Conservation (phyloP, 2,797 vertebrate species). For the Saxicola maurus region DNA sequence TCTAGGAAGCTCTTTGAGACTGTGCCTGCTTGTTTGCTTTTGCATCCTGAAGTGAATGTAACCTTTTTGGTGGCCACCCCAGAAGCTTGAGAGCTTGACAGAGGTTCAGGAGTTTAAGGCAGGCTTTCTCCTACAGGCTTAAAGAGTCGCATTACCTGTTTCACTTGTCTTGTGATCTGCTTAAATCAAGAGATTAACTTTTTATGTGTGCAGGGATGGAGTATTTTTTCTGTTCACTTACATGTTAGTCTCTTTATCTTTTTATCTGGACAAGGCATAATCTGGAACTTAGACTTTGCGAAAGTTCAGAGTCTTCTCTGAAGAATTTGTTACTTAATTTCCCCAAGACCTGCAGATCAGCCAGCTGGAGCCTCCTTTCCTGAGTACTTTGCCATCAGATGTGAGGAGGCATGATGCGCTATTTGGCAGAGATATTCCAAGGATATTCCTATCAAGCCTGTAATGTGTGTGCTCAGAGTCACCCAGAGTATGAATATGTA, state of each 20-base stretch:
- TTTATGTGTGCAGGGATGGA: neutral
- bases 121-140: neutral
- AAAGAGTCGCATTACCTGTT: constrained; percentile 5
- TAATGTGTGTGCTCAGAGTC: neutral
- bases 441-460: neutral
- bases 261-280: constrained; percentile 6
- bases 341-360: neutral
- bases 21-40: neutral
- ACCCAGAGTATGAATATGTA: neutral
- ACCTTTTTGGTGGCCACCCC: neutral
- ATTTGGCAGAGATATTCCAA: neutral
- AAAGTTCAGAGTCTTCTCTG: neutral
- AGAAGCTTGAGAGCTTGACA: neutral
- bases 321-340: neutral
- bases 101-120: constrained; percentile 6
- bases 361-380: neutral
- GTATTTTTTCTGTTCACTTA: neutral
- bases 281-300: neutral
- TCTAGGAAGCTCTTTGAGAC: neutral
- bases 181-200: constrained; percentile 32
- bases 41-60: neutral
- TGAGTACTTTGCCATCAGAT: neutral
- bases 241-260: constrained; percentile 10
- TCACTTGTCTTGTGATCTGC: constrained; percentile 10
- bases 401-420: neutral